Conservation (phyloP, 2,888 invertebrate genomes). For the Himalopsyche tibetana region DNA sequence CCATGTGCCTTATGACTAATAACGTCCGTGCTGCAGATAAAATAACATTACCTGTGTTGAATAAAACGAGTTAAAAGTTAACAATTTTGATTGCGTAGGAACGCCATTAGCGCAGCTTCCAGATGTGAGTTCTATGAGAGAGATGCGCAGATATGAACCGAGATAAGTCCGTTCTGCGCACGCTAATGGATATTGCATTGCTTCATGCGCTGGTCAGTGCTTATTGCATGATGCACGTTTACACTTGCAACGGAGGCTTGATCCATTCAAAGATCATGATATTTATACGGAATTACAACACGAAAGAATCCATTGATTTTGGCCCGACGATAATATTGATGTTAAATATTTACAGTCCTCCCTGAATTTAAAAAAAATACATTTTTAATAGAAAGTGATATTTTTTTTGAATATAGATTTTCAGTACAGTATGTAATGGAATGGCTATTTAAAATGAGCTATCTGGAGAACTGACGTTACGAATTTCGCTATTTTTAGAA, state of each 20-base stretch:
- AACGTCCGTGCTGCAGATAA: neutral
- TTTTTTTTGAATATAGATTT: too few species aligned
- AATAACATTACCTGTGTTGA: slow-evolving; percentile 25
- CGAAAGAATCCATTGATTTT: too few species aligned
- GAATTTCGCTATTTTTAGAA: too few species aligned
- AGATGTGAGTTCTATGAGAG: slow-evolving; percentile 38
- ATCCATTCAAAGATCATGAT: too few species aligned
- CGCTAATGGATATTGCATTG: slow-evolving; percentile 54
- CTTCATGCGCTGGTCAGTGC: slow-evolving; percentile 34
- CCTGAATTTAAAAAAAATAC: too few species aligned
- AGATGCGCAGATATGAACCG: slow-evolving; percentile 36
- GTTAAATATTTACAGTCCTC: too few species aligned
- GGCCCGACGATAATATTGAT: too few species aligned
- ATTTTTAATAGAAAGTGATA: too few species aligned
- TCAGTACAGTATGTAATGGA: too few species aligned
- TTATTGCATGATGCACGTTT: slow-evolving; percentile 38
- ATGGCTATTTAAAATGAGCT: too few species aligned
- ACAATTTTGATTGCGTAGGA: slow-evolving; percentile 22
- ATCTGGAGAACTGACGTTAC: too few species aligned
- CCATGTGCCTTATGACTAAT: slow-evolving; percentile 11
- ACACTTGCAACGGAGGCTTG: neutral
- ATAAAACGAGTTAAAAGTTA: slow-evolving; percentile 22
- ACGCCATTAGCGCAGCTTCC: slow-evolving; percentile 39
- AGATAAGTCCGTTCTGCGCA: slow-evolving; percentile 47
- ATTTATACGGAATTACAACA: too few species aligned